Conservation (phyloP, 2,888 invertebrate species). For the Andrena flavipes region DNA sequence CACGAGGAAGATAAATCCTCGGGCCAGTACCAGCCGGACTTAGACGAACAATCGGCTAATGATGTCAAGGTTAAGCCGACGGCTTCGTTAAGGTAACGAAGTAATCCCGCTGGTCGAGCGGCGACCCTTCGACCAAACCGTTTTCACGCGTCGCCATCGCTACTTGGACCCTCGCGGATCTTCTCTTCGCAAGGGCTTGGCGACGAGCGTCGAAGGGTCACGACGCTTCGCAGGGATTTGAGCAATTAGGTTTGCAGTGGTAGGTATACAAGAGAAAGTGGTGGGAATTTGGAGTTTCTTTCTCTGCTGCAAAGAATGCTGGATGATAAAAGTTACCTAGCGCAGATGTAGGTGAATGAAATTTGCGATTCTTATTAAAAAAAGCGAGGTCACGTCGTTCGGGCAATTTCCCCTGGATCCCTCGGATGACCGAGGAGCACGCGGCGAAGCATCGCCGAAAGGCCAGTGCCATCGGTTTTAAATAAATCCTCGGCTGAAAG, state of each 20-base stretch:
- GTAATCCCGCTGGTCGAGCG: constrained; percentile 57
- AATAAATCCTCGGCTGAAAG: constrained; percentile 26
- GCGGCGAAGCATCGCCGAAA: background rate
- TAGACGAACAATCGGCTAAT: constrained; percentile 74
- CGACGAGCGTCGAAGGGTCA: too few species aligned
- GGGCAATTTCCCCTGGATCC: constrained; percentile 9
- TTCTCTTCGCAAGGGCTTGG: too few species aligned
- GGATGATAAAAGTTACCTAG: too few species aligned
- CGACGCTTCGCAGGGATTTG: too few species aligned
- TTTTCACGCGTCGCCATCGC: constrained; percentile 37
- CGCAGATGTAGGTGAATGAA: too few species aligned
- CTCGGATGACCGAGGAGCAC: background rate
- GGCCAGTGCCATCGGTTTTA: constrained; percentile 19
- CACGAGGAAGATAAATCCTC: constrained; percentile 70
- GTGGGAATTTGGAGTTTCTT: too few species aligned
- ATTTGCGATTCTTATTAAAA: too few species aligned
- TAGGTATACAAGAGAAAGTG: too few species aligned
- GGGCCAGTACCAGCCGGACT: constrained; percentile 55
- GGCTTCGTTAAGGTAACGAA: constrained; percentile 73
- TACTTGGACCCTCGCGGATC: constrained; percentile 5
- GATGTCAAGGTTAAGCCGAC: constrained; percentile 72
- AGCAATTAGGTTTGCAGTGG: too few species aligned
- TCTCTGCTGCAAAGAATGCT: too few species aligned
- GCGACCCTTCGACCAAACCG: constrained; percentile 2
- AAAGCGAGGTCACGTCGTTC: background rate